Conservation (phyloP, 2,888 invertebrate genomes). For the Sabellastarte sp. region DNA sequence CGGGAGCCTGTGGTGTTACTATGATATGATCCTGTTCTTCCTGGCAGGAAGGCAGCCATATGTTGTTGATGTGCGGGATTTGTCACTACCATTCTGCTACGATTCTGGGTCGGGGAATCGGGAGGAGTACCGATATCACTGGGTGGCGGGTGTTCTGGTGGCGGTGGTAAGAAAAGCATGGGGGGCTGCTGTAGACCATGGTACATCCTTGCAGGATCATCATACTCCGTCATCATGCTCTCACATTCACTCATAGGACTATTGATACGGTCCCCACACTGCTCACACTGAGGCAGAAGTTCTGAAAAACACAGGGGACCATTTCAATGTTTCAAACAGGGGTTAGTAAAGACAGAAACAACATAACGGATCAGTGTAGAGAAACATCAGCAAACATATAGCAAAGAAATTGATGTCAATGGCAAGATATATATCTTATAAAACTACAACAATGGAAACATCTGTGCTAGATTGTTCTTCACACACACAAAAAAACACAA, state of each 20-base stretch:
- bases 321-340: no score
- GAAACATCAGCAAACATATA: no score
- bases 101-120: constrained; percentile 33
- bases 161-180: constrained; percentile 55
- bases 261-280: not conserved
- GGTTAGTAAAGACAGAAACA: no score
- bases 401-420: no score
- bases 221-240: constrained; percentile 11
- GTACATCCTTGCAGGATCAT: constrained; percentile 58
- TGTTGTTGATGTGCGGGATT: not conserved
- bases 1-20: no score
- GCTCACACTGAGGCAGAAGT: not conserved
- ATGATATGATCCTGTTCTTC: no score
- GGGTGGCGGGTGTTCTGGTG: constrained; percentile 60
- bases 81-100: not conserved
- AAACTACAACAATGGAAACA: no score
- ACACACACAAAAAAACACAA: no score
- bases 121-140: constrained; percentile 44
- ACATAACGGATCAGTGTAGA: no score
- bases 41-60: not conserved
- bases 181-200: constrained; percentile 57
- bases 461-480: no score
- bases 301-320: not conserved
- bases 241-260: constrained; percentile 3
- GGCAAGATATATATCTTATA: no score